A percentile compares a stretch with the other conserved stretches of the same genome.
phyloP scores from a whole-genome alignment of 1,140 invertebrate species.

The Scaptomyza pallida region DNA sequence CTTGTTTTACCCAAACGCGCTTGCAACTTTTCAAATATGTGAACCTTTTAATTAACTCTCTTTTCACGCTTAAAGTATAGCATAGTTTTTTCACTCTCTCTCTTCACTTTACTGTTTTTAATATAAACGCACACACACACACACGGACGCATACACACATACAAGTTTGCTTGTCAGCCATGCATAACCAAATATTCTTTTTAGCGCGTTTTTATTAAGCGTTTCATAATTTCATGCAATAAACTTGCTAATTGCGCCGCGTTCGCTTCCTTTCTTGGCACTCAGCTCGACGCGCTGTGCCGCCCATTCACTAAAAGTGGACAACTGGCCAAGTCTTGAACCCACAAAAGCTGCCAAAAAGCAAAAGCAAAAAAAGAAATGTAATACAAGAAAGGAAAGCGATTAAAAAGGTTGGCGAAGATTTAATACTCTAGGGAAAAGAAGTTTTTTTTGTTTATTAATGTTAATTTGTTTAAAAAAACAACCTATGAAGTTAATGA shows the following conservation, averaged over 20 bases:
- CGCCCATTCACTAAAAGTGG: slow-evolving; percentile 48
- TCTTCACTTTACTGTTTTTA: slow-evolving; percentile 27
- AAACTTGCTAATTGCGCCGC: slow-evolving; percentile 79
- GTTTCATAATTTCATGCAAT: slow-evolving; percentile 81
- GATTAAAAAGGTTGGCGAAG: background rate
- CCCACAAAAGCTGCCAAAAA: slow-evolving; percentile 70
- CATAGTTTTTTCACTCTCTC: slow-evolving; percentile 22
- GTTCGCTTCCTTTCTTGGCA: slow-evolving; percentile 68
- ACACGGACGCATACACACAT: background rate
- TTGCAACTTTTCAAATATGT: slow-evolving; percentile 74
- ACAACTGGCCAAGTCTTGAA: slow-evolving; percentile 49
- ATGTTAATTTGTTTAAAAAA: too few species aligned
- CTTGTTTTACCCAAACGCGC: slow-evolving; percentile 5
- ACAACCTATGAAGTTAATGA: too few species aligned
- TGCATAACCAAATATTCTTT: slow-evolving; percentile 19
- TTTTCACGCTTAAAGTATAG: slow-evolving; percentile 19
- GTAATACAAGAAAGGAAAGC: slow-evolving; percentile 5
- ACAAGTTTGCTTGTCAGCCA: background rate
- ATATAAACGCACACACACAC: slow-evolving; percentile 16
- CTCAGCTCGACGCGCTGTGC: slow-evolving; percentile 40
- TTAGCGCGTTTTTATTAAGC: slow-evolving; percentile 67
- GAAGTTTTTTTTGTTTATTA: too few species aligned
- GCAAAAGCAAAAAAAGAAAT: slow-evolving; percentile 48
- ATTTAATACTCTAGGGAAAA: background rate
- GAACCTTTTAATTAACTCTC: slow-evolving; percentile 78